Conservation (phyloP, 2,888 invertebrate species). For the Troides aeacus region DNA sequence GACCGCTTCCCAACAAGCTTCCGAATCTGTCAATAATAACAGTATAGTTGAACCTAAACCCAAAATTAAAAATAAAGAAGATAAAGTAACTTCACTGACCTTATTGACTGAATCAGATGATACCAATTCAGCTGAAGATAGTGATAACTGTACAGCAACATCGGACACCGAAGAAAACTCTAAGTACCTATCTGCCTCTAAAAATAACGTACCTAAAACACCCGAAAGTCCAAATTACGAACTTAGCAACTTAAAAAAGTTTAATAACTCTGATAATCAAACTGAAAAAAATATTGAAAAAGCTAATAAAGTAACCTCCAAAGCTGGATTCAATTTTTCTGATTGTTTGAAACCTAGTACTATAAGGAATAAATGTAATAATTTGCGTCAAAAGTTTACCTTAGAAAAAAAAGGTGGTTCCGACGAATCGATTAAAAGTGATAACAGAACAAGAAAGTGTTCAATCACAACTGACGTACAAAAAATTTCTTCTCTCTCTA, state of each 20-base stretch:
- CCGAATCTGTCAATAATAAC: slow-evolving; percentile 3
- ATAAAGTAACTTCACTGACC: not conserved
- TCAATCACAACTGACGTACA: slow-evolving; percentile 19
- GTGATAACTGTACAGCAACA: not conserved
- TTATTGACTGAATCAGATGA: not conserved
- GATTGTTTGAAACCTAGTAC: slow-evolving; percentile 14
- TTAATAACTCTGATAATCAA: not conserved
- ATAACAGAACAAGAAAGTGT: slow-evolving; percentile 6
- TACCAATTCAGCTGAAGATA: not conserved
- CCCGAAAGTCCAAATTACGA: not conserved
- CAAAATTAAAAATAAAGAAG: not conserved
- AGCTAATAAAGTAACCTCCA: not conserved
- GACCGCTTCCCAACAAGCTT: slow-evolving; percentile 5
- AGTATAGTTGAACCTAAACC: not conserved
- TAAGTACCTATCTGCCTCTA: not conserved
- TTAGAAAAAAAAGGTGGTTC: slow-evolving; percentile 16
- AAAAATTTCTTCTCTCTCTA: slow-evolving; percentile 8
- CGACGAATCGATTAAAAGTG: slow-evolving; percentile 4
- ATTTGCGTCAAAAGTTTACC: slow-evolving; percentile 6
- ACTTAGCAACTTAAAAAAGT: not conserved
- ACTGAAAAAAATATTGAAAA: not conserved
- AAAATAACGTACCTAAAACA: not conserved
- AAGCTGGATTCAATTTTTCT: not conserved
- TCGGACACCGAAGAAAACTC: not conserved
- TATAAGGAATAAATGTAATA: slow-evolving; percentile 20